Evolutionary conservation across 2,888 invertebrate genomes (phyloP).

Genomic region (Spisula solida): DNA sequence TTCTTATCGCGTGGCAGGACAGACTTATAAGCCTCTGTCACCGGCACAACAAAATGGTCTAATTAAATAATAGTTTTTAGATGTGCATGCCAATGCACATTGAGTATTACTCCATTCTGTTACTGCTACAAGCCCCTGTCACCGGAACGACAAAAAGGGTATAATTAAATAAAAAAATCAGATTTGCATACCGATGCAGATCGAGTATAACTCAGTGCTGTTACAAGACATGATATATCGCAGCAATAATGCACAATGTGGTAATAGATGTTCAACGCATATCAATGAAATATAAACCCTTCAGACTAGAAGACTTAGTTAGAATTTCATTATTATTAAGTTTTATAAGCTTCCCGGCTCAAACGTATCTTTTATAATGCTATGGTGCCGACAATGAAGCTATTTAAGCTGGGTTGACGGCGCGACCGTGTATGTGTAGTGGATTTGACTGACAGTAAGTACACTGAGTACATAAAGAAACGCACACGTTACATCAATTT

Average conservation of each 20-base stretch:
- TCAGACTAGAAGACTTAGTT: neutral
- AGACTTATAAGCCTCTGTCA: neutral
- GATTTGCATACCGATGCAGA: neutral
- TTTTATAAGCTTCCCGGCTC: too few species aligned
- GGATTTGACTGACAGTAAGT: too few species aligned
- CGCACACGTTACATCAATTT: too few species aligned
- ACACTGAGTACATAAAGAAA: too few species aligned
- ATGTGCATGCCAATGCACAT: neutral
- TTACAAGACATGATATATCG: neutral
- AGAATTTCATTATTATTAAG: neutral
- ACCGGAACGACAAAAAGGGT: neutral
- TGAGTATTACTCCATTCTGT: neutral
- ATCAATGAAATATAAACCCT: conserved; percentile 3
- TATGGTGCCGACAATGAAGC: too few species aligned
- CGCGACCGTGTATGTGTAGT: too few species aligned
- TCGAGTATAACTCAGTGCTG: neutral
- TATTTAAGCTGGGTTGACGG: too few species aligned
- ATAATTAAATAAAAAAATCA: neutral
- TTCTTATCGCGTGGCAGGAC: neutral
- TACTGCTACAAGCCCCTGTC: too few species aligned
- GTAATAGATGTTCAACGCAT: neutral
- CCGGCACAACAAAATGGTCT: neutral
- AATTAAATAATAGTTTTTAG: neutral
- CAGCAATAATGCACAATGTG: neutral
- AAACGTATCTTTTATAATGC: too few species aligned